Base-by-base conservation (phyloP, 1,140 invertebrate species). In the Venustaconcha ellipsiformis region DNA sequence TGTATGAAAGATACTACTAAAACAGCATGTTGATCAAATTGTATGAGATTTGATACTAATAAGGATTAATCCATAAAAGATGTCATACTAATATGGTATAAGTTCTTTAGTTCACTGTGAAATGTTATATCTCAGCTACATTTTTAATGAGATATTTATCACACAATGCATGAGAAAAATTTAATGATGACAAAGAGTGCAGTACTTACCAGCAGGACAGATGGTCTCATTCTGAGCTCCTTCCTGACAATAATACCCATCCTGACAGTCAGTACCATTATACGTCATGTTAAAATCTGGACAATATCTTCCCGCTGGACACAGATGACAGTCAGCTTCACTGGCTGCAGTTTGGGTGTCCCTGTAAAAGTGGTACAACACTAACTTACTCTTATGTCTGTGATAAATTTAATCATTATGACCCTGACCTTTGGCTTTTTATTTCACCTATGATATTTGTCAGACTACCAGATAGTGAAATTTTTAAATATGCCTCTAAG, bases 281-380 rank as follows among this genome's bases (percentile, higher is more conserved):
- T 84, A 84, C 0, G 84, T 88, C 80, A 84, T 83, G 67, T 87
- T 88, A 14, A 68, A 71, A 13, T 80, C 78, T 11, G 85, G 84
- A 78, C 88, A 89, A 67, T 84, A 87, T 57, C 74, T 84, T 1
- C 88, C 88, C 14, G 84, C 87, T 1, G 85, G 87, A 81, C 88
- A 89, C 5, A 82, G 79, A 62, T 70, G 70, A 74, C 88, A 89
- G 70, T 89, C 87, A 12, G 60, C 62, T 4, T 82, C 75, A 67
- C 74, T 78, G 12, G 68, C 85, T 5, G 85, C 88, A 48, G 75
- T 83, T 23, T 83, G 72, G 8, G 70, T 65, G 67, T 85, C 86
- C 70, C 87, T 88, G 72, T 26, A 81, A 81, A 63, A 80, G 12
- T 57, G 0, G 17, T 17, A 72, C 48, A 48, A 64, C 18, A 71